A percentile compares a stretch with the other conserved stretches of the same genome.
These are phyloP conservation scores for Stegodyphus mimosarum DNA, from an alignment of 1,140 invertebrate genomes.

Conservation along the genomic window DNA sequence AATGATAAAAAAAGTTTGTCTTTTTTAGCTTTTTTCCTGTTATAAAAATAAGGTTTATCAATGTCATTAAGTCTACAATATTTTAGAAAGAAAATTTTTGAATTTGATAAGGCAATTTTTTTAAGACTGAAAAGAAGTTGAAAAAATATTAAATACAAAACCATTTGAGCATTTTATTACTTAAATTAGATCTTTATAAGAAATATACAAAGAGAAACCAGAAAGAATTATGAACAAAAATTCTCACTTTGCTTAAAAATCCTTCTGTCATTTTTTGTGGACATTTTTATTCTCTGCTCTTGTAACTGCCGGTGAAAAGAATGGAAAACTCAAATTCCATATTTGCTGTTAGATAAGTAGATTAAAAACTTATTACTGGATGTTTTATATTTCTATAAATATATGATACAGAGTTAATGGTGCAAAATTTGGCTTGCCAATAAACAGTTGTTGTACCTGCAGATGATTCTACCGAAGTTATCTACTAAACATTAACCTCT, in stretches of 20 bases:
- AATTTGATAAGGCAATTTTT: too few species aligned
- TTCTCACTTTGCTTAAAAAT: neutral
- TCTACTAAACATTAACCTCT: neutral
- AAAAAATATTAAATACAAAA: neutral
- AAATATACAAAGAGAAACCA: neutral
- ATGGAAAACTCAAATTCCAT: neutral
- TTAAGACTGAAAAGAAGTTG: too few species aligned
- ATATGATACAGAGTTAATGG: neutral
- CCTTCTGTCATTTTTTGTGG: neutral
- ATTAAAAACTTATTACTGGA: constrained; percentile 16
- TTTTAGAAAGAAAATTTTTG: too few species aligned
- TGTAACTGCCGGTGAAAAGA: constrained; percentile 16
- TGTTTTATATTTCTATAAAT: constrained; percentile 8
- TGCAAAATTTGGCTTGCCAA: neutral
- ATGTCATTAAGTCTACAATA: too few species aligned
- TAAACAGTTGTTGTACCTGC: constrained; percentile 12
- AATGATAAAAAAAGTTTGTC: too few species aligned
- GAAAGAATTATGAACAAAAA: neutral
- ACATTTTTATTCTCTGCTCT: neutral
- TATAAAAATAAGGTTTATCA: too few species aligned
- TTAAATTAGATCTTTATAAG: neutral
- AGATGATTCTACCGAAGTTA: neutral
- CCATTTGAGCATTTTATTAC: neutral
- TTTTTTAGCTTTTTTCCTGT: too few species aligned
- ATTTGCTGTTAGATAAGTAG: constrained; percentile 14